phyloP scores from a whole-genome alignment of 2,797 vertebrate genomes.

The Scleropages formosus region DNA sequence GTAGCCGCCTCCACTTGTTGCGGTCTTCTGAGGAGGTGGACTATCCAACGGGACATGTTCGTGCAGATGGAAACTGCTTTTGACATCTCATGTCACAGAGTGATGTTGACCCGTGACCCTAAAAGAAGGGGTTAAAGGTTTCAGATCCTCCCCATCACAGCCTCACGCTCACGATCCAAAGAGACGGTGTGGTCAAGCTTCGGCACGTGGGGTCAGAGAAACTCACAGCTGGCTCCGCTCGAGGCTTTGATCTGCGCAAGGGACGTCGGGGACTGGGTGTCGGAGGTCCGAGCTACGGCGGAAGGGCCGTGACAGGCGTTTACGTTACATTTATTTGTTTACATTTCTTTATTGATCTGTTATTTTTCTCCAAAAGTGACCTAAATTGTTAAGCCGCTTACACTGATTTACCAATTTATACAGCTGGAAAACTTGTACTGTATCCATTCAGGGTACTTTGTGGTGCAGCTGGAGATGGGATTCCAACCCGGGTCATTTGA shows the following conservation, averaged over 20 bases:
- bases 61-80: constrained; percentile 65
- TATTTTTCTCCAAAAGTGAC: no score
- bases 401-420: no score
- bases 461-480: no score
- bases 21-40: neutral
- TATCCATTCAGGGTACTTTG: no score
- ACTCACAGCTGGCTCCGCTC: constrained; percentile 44
- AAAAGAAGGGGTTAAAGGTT: constrained; percentile 52
- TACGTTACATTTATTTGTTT: no score
- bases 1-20: constrained; percentile 5
- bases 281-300: neutral
- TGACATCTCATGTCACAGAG: constrained; percentile 60
- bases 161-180: constrained; percentile 1
- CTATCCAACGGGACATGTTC: constrained; percentile 48
- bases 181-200: constrained; percentile 39
- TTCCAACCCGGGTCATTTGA: no score
- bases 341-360: no score
- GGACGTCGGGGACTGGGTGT: constrained; percentile 30
- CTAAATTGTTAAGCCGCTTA: no score
- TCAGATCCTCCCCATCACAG: constrained; percentile 33
- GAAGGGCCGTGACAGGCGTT: constrained; percentile 29
- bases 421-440: no score
- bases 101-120: constrained; percentile 65
- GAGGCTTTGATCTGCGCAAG: constrained; percentile 44
- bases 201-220: constrained; percentile 40